Evolutionary conservation across 2,888 invertebrate species (phyloP), one percentile per base, ranked within the genome.

Genomic region (Gryllus longicercus): DNA sequence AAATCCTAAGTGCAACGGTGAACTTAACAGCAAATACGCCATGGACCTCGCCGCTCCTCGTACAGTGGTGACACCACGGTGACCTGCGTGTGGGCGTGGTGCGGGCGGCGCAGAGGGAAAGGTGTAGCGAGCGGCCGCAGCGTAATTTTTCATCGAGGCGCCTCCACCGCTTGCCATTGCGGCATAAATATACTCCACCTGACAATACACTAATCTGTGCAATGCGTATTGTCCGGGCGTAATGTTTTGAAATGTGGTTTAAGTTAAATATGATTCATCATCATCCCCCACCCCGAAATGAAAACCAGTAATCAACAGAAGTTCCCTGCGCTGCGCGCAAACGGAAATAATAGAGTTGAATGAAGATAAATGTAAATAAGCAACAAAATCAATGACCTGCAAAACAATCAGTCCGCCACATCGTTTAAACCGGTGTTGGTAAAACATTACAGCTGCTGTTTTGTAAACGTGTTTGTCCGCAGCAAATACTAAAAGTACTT

Each of bases 191-290:
- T 63, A 16, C 63, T 63, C n/a, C 16, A 18, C n/a, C 63, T 63
- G 63, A 18, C 63, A 63, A 63, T 18, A 63, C n/a, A 18, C 63
- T 14, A 63, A 63, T 63, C 16, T 18, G 63, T 18, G 14, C 63
- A 63, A n/a, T 63, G 63, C 16, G 63, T 63, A 16, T 63, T 63
- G 63, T 63, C n/a, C n/a, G 63, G 63, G 63, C 16, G 14, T 63
- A 63, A 63, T 63, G 63, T 63, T 63, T 63, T 1, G 63, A 63
- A 63, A 63, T 63, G 63, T 63, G 63, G 63, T 63, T 63, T 63
- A 63, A 63, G 63, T 63, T 63, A 63, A 63, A 63, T 63, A 63
- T 63, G 63, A 63, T 63, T 63, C 63, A 63, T 63, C 63, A 63
- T 63, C 14, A 5, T n/a, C 63, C 63, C 18, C n/a, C 63, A n/a